Conservation (phyloP, 2,113 vertebrate species). For the Nestor notabilis region DNA sequence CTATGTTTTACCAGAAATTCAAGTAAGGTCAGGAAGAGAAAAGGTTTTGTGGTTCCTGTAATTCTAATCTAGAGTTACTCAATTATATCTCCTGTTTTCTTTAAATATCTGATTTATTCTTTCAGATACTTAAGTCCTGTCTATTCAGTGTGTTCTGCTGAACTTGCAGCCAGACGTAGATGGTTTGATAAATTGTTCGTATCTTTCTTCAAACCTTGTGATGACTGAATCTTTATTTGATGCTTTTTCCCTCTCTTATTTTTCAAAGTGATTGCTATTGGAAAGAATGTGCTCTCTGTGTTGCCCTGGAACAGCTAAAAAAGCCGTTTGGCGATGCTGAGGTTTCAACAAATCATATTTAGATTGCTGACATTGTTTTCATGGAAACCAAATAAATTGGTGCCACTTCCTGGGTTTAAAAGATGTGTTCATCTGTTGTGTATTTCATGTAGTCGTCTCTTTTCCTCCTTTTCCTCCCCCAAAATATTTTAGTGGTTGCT, state of each 20-base stretch:
- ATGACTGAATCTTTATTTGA: neutral
- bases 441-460: neutral
- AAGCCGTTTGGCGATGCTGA: neutral
- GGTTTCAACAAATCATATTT: conserved; percentile 32
- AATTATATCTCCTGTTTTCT: neutral
- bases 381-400: conserved; percentile 62
- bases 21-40: neutral
- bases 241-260: neutral
- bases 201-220: conserved; percentile 14
- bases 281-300: neutral
- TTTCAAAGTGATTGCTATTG: neutral
- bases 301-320: neutral
- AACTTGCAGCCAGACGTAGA: neutral
- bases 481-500: conserved; percentile 4
- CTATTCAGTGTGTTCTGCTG: neutral
- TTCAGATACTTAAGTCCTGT: neutral
- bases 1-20: neutral
- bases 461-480: no score
- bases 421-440: conserved; percentile 16
- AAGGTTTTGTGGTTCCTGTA: neutral
- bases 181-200: neutral
- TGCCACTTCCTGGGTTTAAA: conserved; percentile 44
- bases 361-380: conserved; percentile 37
- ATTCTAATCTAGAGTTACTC: neutral
- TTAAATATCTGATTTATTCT: neutral